Base-by-base conservation (phyloP, 2,797 vertebrate species). In the Podarcis siculus region DNA sequence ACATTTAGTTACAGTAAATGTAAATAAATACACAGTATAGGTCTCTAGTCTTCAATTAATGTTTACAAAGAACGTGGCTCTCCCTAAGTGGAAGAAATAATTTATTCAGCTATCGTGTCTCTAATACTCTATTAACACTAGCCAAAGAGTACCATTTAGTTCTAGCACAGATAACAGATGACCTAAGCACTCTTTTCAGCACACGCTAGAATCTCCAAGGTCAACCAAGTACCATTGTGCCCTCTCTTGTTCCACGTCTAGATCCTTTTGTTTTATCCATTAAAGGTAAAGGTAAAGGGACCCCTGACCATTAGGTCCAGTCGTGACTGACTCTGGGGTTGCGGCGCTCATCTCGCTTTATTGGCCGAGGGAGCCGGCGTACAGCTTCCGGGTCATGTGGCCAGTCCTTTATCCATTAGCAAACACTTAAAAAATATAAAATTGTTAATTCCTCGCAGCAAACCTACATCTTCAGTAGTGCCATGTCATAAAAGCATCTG, bases 171-270 rank as follows among this genome's bases (percentile, higher is more conserved):
- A 69, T 27, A 42, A 45, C 81, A 69, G 17, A 71, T 71, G 5
- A 69, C 27, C 27, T 7, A 3, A 7, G 58, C 3, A 2, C 7
- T 42, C 12, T 71, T 39, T 72, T 30, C 32, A 6, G 30, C 39
- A 9, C 79, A 64, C 3, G 87, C 23, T 19, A 1, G 90, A 49
- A 87, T 30, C 82, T 12, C n/a, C 58, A 79, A 67, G 39, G 83
- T 3, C 76, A 69, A 66, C 7, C 66, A 71, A 73, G 17, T 32
- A 37, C 72, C 35, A 35, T 58, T 25, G 30, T 7, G 27, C n/a
- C 39, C 37, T 69, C 64, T 42, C 3, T 67, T 30, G 80, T 19
- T 67, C n/a, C 27, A 19, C 12, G 0, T 0, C 1, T 12, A 55
- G n/a, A 13, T 17, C 2, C 30, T 69, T 30, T 35, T n/a, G 4